Evolutionary conservation across 2,888 invertebrate species (phyloP).

Genomic region (Muscina levida): DNA sequence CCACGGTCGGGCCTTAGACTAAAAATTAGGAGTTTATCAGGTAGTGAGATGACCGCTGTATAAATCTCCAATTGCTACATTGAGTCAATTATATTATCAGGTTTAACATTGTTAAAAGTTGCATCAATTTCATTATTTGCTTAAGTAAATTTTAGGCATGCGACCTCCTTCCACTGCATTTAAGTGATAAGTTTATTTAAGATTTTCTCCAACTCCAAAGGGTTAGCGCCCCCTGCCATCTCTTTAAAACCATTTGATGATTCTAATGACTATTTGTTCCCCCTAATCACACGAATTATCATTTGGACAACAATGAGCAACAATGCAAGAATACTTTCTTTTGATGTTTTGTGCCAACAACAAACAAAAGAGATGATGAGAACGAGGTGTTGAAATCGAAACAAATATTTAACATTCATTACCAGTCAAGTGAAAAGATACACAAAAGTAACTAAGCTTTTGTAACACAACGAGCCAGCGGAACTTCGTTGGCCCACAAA

Average conservation of each 20-base stretch:
- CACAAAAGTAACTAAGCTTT: constrained; percentile 45
- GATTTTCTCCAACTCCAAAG: no score
- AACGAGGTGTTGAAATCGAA: constrained; percentile 25
- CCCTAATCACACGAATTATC: constrained; percentile 35
- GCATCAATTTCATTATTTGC: no score
- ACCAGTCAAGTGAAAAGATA: constrained; percentile 53
- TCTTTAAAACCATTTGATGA: not conserved
- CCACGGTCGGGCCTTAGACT: no score
- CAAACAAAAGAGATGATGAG: not conserved
- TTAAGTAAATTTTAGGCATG: no score
- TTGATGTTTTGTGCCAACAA: constrained; percentile 10
- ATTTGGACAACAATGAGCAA: not conserved
- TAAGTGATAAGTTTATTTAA: no score
- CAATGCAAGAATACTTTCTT: constrained; percentile 9
- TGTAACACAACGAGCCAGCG: not conserved
- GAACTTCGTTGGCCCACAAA: constrained; percentile 3
- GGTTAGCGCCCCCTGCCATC: no score
- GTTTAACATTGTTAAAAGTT: no score
- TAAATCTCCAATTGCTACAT: no score
- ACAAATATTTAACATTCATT: constrained; percentile 63
- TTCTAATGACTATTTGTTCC: constrained; percentile 29
- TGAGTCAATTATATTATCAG: no score
- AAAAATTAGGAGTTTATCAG: no score
- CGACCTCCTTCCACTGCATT: no score
- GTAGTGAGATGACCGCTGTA: no score